Evolutionary conservation across 2,113 vertebrate genomes (phyloP).

Genomic region (Halcyon senegalensis): DNA sequence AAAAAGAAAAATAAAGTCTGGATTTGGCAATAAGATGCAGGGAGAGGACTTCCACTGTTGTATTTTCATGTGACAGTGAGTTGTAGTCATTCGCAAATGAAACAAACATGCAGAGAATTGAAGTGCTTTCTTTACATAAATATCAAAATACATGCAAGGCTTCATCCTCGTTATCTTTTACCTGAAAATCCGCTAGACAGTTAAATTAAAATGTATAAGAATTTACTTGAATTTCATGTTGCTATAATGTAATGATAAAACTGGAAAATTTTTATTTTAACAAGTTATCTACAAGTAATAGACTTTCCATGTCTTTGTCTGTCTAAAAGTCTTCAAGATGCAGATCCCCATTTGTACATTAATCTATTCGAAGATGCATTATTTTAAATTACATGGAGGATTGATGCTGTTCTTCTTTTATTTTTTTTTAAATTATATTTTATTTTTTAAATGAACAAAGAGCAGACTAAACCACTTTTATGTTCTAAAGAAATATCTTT

Average conservation of each 20-base stretch:
- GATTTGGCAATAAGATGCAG: neutral
- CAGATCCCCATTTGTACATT: neutral
- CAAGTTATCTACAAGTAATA: neutral
- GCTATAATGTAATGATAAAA: neutral
- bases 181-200: neutral
- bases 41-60: neutral
- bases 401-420: neutral
- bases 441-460: neutral
- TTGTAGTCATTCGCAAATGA: neutral
- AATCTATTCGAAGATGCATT: neutral
- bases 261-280: neutral
- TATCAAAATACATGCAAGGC: neutral
- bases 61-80: neutral
- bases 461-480: neutral
- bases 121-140: neutral
- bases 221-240: neutral
- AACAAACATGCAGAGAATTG: neutral
- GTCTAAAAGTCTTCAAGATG: neutral
- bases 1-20: neutral
- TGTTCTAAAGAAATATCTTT: accelerated
- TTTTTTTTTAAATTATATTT: too few relatives aligned
- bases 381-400: accelerated
- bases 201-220: neutral
- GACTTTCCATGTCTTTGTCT: neutral
- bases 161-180: neutral